Base-by-base conservation (phyloP, 2,113 vertebrate genomes). In the Pongo pygmaeus region DNA sequence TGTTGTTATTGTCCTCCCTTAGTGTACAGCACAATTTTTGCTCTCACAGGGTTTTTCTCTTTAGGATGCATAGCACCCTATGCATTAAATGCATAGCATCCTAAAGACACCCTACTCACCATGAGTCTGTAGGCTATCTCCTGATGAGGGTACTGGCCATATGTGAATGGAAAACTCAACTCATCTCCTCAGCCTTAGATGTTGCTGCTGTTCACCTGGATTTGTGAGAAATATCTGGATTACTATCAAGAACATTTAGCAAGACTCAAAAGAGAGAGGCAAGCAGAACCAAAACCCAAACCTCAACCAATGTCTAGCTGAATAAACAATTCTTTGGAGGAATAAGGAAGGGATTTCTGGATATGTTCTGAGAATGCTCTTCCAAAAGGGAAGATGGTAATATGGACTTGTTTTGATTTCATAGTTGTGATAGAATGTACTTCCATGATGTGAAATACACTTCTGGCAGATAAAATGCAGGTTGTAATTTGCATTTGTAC, bases 301-400 rank as follows among this genome's bases (percentile, higher is more conserved):
- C 86, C 75, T 93, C 94, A 84, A 40, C 86, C 27, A 77, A 96
- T 59, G 70, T 95, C 84, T 67, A 95, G 78, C 84, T 75, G 50
- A 94, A 78, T 38, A 70, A 46, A 20, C 10, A 94, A 86, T 84
- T 94, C n/a, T 98, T 67, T 84, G 79, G 32, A 97, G 86, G 17
- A 35, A n/a, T 77, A 81, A 94, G 96, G 83, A 94, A 96, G 67
- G 3, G 9, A 97, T 93, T 97, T 97, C 72, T 64, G 11, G 83
- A 1, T 96, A 46, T 67, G 74, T 97, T 95, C 75, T 94, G 88
- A 48, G 89, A 46, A 84, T 11, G 70, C 18, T 95, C 55, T 97
- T 89, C 96, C 93, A 18, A 84, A 67, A 96, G 81, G 94, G 74
- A 72, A 94, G 74, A 94, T 94, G 32, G 84, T 91, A 67, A 84